Evolutionary conservation across 2,888 invertebrate genomes (phyloP).

Genomic region (Brassicogethes aeneus): DNA sequence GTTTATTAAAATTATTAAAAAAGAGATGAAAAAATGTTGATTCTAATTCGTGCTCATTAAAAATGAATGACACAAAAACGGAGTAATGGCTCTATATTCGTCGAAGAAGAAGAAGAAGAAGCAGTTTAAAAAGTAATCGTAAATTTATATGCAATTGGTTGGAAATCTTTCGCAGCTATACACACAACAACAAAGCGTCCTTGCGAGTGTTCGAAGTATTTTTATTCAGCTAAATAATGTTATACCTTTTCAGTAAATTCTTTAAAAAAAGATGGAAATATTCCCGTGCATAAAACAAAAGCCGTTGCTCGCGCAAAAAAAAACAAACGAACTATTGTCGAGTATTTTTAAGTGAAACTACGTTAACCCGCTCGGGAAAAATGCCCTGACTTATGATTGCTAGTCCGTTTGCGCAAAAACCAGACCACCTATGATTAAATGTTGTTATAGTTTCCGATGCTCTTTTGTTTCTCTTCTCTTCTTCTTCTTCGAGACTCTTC

Average conservation of each 20-base stretch:
- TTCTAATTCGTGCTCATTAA: no score
- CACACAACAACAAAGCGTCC: slow-evolving; percentile 14
- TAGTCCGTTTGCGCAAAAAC: slow-evolving; percentile 23
- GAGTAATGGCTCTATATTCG: slow-evolving; percentile 1
- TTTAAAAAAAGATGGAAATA: slow-evolving; percentile 12
- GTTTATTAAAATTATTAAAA: no score
- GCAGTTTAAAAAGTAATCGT: slow-evolving; percentile 3
- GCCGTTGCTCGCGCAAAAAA: slow-evolving; percentile 11
- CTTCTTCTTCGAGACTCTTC: no score
- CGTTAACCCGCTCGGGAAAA: slow-evolving; percentile 17
- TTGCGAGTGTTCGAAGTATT: slow-evolving; percentile 12
- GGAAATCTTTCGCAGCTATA: slow-evolving; percentile 11
- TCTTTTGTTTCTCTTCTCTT: neutral
- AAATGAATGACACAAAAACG: neutral
- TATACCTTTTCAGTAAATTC: slow-evolving; percentile 7
- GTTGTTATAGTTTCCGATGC: slow-evolving; percentile 13
- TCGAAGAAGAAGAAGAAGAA: slow-evolving; percentile 3
- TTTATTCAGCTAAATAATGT: slow-evolving; percentile 8
- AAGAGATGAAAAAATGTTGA: no score
- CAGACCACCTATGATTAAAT: slow-evolving; percentile 31
- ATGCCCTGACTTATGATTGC: slow-evolving; percentile 28
- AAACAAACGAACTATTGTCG: slow-evolving; percentile 26
- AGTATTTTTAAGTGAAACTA: slow-evolving; percentile 28
- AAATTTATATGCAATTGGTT: slow-evolving; percentile 18
- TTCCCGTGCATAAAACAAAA: slow-evolving; percentile 15